Percentiles rank a stretch among this genome's conserved stretches.
Evolutionary conservation across 2,113 vertebrate genomes (phyloP).

Genomic region (Rafetus swinhoei): DNA sequence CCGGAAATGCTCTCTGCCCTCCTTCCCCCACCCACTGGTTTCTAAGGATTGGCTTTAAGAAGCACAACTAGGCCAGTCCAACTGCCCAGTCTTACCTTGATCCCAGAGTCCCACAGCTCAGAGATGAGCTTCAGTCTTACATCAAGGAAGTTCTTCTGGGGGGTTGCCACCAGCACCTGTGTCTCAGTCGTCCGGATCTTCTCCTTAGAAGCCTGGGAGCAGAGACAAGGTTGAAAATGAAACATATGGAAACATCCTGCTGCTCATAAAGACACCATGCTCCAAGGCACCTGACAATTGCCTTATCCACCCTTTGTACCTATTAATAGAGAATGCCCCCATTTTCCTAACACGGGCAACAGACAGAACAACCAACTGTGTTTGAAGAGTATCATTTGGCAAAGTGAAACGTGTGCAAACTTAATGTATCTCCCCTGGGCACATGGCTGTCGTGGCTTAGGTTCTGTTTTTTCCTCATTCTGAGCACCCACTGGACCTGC

Average conservation of each 20-base stretch:
- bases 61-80: background rate
- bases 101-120: constrained; percentile 90
- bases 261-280: background rate
- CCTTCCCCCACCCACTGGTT: background rate
- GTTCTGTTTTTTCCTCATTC: background rate
- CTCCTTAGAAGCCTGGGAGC: constrained; percentile 71
- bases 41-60: background rate
- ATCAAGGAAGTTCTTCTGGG: constrained; percentile 91
- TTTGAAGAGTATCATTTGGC: background rate
- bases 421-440: background rate
- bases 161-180: constrained; percentile 92
- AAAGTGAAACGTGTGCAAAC: too few species aligned
- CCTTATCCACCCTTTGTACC: background rate
- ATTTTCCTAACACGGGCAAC: background rate
- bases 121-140: constrained; percentile 87
- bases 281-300: background rate
- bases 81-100: constrained; percentile 85
- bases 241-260: background rate
- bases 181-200: constrained; percentile 91
- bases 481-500: rapidly evolving
- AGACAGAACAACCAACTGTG: background rate
- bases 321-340: background rate
- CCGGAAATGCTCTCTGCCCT: background rate
- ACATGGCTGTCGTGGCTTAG: rapidly evolving
- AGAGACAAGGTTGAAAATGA: background rate